Conservation (phyloP, 53 echinoderm and acorn worm genomes). For the Antedon mediterranea region DNA sequence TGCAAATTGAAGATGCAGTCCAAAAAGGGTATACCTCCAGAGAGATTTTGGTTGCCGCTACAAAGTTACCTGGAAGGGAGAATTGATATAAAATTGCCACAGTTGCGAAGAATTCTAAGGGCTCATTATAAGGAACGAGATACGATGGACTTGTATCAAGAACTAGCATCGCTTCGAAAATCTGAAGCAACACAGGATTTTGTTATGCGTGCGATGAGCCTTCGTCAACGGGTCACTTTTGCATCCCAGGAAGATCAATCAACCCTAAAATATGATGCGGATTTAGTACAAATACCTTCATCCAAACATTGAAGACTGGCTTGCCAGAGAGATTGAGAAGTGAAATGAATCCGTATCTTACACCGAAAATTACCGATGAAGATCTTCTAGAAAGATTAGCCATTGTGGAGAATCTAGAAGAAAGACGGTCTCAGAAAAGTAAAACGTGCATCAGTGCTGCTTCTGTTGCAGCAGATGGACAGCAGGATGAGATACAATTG, state of each 20-base stretch:
- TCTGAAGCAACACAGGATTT: constrained; percentile 40
- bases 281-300: constrained; percentile 30
- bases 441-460: background rate
- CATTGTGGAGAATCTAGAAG: constrained; percentile 1
- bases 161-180: constrained; percentile 23
- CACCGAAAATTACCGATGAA: constrained; percentile 1
- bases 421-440: background rate
- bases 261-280: constrained; percentile 6
- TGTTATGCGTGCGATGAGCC: constrained; percentile 26
- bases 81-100: too few relatives aligned
- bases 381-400: constrained; percentile 6
- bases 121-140: constrained; percentile 34
- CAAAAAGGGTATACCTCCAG: too few relatives aligned
- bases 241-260: constrained; percentile 11
- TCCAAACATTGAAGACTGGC: constrained; percentile 31
- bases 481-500: background rate
- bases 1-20: too few relatives aligned
- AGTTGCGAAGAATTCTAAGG: constrained; percentile 15
- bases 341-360: constrained; percentile 2
- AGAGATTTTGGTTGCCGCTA: too few relatives aligned
- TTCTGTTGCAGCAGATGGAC: background rate
- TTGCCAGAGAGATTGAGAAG: constrained; percentile 21
- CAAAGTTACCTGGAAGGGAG: too few relatives aligned
- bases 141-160: constrained; percentile 31
- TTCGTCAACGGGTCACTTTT: constrained; percentile 36